Evolutionary conservation across 2,797 vertebrate genomes (phyloP), one percentile per base, ranked within the genome.

Genomic region (Acestrorhynchus altus): DNA sequence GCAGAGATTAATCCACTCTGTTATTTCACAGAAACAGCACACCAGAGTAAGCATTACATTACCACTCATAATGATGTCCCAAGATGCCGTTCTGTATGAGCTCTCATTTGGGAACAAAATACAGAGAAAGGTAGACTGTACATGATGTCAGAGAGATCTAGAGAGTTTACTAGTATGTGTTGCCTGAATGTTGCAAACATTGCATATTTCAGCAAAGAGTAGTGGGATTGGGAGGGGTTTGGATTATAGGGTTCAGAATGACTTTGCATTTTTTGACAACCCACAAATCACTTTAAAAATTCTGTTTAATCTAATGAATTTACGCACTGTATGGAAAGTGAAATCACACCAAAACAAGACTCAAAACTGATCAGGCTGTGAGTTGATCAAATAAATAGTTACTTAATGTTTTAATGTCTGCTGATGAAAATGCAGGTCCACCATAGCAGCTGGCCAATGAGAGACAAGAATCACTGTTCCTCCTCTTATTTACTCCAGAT

Each of bases 31-130:
- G 56, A 71, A 66, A 18, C 60, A 80, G 63, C 78, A 74, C 56
- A 44, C 39, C 35, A 39, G 42, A 71, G 39, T 10, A 46, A 59
- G 51, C 47, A 44, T 52, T 4, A 40, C 51, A 54, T 54, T 60
- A 68, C 20, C 28, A 28, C 35, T 39, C 26, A 59, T 81, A 84
- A 84, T 79, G 51, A 84, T 63, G 83, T 79, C 80, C 59, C 74
- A 44, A 26, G 60, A 42, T 26, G 35, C 4, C 24, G 44, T 81
- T 68, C 28, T 16, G 35, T 28, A 6, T 64, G 16, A 54, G 22
- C 44, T 42, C 24, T 0, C 49, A 15, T 49, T 8, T 54, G 68
- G 49, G 76, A 72, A 64, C 31, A 64, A 39, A 22, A 31, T 15
- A 22, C 16, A 42, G 31, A 71, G 46, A 61, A 47, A 18, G 24